Evolutionary conservation across 2,113 vertebrate genomes (phyloP).

Genomic region (Rhinolophus sinicus): DNA sequence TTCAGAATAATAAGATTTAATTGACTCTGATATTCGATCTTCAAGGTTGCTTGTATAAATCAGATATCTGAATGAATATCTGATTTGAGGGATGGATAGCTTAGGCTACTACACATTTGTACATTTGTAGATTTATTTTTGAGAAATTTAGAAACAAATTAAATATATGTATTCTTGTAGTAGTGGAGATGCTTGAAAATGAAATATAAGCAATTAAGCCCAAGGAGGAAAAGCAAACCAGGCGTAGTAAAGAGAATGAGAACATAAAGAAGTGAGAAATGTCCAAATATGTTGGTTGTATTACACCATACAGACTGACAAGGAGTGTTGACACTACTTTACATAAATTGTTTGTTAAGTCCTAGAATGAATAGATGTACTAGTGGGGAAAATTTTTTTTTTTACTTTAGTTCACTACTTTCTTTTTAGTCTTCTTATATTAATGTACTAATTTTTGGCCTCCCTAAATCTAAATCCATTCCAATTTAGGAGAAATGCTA

Average conservation of each 20-base stretch:
- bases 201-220: neutral
- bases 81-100: neutral
- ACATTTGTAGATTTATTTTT: neutral
- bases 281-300: neutral
- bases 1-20: neutral
- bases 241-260: neutral
- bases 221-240: neutral
- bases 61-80: neutral
- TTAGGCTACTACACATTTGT: neutral
- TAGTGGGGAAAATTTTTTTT: no score
- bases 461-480: neutral
- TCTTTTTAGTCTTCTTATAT: neutral
- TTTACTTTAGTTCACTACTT: neutral
- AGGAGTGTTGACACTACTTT: neutral
- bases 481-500: neutral
- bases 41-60: neutral
- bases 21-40: constrained; percentile 19
- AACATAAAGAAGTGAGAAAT: neutral
- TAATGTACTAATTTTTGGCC: neutral
- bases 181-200: neutral
- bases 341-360: neutral
- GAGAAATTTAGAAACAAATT: neutral
- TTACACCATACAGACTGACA: neutral
- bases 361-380: neutral
- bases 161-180: neutral